Evolutionary conservation across 2,888 invertebrate genomes (phyloP).

Genomic region (Chrysodeixis includens): DNA sequence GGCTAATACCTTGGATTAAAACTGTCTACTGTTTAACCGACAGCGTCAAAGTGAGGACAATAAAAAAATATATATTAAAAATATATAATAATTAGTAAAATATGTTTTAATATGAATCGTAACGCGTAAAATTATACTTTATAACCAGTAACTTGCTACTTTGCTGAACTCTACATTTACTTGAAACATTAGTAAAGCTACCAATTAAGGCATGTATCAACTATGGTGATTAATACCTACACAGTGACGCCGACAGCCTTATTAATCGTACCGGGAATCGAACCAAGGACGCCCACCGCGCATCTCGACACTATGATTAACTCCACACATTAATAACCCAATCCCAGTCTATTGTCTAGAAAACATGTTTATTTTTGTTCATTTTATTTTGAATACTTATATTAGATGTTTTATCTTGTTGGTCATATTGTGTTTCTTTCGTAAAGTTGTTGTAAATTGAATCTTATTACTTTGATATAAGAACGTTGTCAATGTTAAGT

Average conservation of each 20-base stretch:
- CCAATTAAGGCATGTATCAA: slow-evolving; percentile 39
- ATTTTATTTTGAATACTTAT: background rate
- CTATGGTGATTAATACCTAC: slow-evolving; percentile 32
- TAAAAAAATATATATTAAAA: too few species aligned
- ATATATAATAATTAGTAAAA: too few species aligned
- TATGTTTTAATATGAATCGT: too few species aligned
- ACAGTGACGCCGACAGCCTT: slow-evolving; percentile 38
- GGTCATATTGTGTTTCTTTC: too few species aligned
- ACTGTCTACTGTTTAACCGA: too few species aligned
- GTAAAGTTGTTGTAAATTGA: too few species aligned
- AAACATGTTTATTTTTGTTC: background rate
- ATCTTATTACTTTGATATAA: background rate
- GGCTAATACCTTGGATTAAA: too few species aligned
- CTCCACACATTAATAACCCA: slow-evolving; percentile 44
- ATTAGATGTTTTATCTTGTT: background rate
- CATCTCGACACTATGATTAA: slow-evolving; percentile 43
- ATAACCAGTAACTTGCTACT: background rate
- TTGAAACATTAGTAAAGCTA: slow-evolving; percentile 5
- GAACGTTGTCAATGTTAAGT: too few species aligned
- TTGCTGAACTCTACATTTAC: background rate
- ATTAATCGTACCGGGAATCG: slow-evolving; percentile 55
- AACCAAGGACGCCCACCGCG: slow-evolving; percentile 59
- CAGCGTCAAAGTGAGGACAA: too few species aligned
- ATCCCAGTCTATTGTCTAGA: slow-evolving; percentile 39
- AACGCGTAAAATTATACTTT: background rate